These are phyloP conservation scores for Xestia xanthographa DNA, from an alignment of 2,888 invertebrate genomes.

Conservation along the genomic window DNA sequence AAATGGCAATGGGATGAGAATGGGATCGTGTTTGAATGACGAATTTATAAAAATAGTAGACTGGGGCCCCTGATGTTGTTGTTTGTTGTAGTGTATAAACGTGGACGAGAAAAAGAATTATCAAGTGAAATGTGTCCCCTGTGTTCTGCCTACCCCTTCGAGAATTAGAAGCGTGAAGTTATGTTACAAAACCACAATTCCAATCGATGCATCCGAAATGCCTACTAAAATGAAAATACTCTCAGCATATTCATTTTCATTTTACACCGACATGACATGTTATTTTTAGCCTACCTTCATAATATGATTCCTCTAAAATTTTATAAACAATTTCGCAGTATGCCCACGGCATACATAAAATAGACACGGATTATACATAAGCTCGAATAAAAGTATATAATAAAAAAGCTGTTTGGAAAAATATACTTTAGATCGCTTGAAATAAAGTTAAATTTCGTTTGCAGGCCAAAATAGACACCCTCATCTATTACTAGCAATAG, in stretches of 20 bases:
- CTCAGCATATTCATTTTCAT: constrained; percentile 36
- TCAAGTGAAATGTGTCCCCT: no score
- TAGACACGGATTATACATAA: constrained; percentile 53
- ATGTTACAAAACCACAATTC: constrained; percentile 22
- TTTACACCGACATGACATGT: constrained; percentile 27
- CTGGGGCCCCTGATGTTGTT: no score
- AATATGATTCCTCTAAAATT: constrained; percentile 54
- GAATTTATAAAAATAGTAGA: no score
- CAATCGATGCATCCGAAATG: constrained; percentile 10
- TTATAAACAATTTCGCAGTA: constrained; percentile 45
- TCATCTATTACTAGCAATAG: constrained; percentile 79
- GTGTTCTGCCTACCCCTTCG: neutral
- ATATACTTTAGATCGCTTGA: neutral
- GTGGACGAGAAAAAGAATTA: no score
- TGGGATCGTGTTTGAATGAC: no score
- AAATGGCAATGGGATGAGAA: no score
- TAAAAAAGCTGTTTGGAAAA: constrained; percentile 26
- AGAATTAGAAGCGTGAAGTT: neutral
- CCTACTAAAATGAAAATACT: constrained; percentile 34
- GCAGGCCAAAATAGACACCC: constrained; percentile 68
- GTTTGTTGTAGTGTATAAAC: no score
- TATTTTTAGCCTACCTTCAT: constrained; percentile 31
- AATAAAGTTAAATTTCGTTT: constrained; percentile 54
- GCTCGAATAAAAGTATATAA: constrained; percentile 54
- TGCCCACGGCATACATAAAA: constrained; percentile 56